Conservation (phyloP, 2,797 vertebrate genomes). For the Sandelia bainsii region DNA sequence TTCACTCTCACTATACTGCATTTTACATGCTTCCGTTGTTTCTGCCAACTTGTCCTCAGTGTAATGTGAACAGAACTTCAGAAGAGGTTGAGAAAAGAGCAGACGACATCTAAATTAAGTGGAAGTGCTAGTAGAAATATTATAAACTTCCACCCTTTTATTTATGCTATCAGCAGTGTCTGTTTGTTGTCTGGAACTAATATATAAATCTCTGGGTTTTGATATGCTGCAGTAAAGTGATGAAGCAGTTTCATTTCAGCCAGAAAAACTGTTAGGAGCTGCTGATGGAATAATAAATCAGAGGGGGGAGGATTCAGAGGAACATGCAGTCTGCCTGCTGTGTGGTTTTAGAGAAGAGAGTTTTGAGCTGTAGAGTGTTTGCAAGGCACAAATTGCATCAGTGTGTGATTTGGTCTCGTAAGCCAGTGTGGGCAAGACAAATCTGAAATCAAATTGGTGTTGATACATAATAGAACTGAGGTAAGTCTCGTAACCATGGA, state of each 20-base stretch:
- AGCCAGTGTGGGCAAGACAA: conserved; percentile 7
- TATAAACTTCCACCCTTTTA: background rate
- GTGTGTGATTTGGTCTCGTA: background rate
- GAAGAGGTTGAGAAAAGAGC: conserved; percentile 7
- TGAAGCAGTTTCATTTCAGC: conserved; percentile 40
- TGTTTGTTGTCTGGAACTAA: conserved; percentile 42
- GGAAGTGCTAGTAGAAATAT: conserved; percentile 1
- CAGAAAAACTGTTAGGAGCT: conserved; percentile 34
- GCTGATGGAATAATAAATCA: conserved; percentile 65
- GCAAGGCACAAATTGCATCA: conserved; percentile 34
- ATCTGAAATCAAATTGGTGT: conserved; percentile 29
- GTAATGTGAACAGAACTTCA: background rate
- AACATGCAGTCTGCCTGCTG: conserved; percentile 35
- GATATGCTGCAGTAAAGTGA: conserved; percentile 48
- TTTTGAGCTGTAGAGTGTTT: conserved; percentile 22
- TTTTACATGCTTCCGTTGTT: conserved; percentile 3
- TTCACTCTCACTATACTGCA: rapidly evolving
- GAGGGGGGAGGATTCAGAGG: conserved; percentile 18
- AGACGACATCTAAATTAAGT: conserved; percentile 16
- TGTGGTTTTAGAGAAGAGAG: conserved; percentile 10
- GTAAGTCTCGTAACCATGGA: background rate
- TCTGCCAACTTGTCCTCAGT: background rate
- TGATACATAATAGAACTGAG: background rate
- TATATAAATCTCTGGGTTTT: conserved; percentile 45
- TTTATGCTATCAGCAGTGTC: conserved; percentile 12